A percentile compares a stretch with the other conserved stretches of the same genome.
Conservation (phyloP, 2,888 invertebrate species). For the Tetanocera ferruginea region DNA sequence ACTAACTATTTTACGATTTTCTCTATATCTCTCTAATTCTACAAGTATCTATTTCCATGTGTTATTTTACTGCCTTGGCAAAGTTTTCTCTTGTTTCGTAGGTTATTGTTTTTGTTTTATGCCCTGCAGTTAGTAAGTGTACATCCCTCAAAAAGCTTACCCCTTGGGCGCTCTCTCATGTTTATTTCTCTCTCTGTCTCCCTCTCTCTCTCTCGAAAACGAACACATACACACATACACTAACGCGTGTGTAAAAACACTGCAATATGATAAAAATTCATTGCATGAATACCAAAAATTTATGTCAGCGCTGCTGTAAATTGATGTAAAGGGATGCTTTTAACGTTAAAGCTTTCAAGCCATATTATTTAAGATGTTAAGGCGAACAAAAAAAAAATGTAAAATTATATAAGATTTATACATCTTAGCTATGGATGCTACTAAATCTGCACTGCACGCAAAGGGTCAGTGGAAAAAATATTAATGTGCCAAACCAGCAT, state of each 20-base stretch:
- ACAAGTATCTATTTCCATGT: too few relatives aligned
- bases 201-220: too few relatives aligned
- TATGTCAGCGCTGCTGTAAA: neutral
- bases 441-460: too few relatives aligned
- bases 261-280: conserved; percentile 61
- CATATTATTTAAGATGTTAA: neutral
- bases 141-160: neutral
- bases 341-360: neutral
- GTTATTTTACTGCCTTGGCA: neutral
- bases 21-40: too few relatives aligned
- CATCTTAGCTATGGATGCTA: too few relatives aligned
- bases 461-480: too few relatives aligned
- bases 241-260: neutral
- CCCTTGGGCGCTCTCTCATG: neutral
- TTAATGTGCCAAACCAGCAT: too few relatives aligned
- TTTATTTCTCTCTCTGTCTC: neutral
- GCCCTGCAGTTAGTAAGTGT: neutral
- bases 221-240: neutral
- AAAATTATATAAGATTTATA: too few relatives aligned
- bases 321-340: neutral
- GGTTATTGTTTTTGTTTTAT: neutral
- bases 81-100: neutral
- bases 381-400: too few relatives aligned
- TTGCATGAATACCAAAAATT: conserved; percentile 48
- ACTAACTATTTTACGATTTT: too few relatives aligned